Evolutionary conservation across 2,113 vertebrate genomes (phyloP).

Genomic region (Anas platyrhynchos): DNA sequence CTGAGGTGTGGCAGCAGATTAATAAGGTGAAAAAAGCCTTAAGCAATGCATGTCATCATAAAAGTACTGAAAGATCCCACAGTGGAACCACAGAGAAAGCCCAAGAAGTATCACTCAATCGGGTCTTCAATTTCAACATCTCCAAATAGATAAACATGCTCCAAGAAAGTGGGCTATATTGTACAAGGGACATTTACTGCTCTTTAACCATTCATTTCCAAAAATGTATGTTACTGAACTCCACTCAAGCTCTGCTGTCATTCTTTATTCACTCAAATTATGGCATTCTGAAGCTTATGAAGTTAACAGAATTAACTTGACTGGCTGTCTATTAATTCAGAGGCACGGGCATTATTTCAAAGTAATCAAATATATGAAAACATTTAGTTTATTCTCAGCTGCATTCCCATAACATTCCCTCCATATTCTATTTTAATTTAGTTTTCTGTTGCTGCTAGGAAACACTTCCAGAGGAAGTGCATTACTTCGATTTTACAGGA

Average conservation of each 20-base stretch:
- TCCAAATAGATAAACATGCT: background rate
- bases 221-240: slow-evolving; percentile 41
- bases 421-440: background rate
- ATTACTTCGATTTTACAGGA: slow-evolving; percentile 20
- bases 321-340: slow-evolving; percentile 66
- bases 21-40: background rate
- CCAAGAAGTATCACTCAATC: background rate
- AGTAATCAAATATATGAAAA: slow-evolving; percentile 58
- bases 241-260: slow-evolving; percentile 30
- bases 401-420: slow-evolving; percentile 28
- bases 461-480: background rate
- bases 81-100: background rate
- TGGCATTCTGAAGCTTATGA: slow-evolving; percentile 53
- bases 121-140: background rate
- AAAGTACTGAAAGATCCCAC: background rate
- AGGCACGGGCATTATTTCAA: slow-evolving; percentile 61
- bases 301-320: slow-evolving; percentile 62
- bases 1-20: background rate
- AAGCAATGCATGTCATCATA: background rate
- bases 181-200: background rate
- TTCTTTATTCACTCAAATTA: slow-evolving; percentile 50
- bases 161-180: background rate
- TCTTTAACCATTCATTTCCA: slow-evolving; percentile 33
- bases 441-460: slow-evolving; percentile 21
- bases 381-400: slow-evolving; percentile 36